Evolutionary conservation across 2,113 vertebrate genomes (phyloP).

Genomic region (Scomber scombrus): DNA sequence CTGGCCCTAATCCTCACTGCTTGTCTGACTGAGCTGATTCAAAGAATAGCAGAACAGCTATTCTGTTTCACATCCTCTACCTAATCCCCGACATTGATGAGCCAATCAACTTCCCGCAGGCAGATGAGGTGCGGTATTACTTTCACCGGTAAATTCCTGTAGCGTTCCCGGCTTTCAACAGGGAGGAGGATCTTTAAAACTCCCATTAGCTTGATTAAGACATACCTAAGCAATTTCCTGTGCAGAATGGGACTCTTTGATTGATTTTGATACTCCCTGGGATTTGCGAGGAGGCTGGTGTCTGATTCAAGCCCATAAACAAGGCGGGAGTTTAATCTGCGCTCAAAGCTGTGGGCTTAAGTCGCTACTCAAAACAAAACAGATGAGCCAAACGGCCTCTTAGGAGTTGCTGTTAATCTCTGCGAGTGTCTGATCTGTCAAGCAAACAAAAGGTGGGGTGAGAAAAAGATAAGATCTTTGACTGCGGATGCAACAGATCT

Average conservation of each 20-base stretch:
- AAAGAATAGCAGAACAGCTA: conserved; percentile 45
- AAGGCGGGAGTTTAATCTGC: conserved; percentile 66
- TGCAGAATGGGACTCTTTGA: conserved; percentile 42
- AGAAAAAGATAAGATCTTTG: conserved; percentile 46
- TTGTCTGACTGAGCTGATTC: conserved; percentile 40
- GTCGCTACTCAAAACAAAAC: conserved; percentile 60
- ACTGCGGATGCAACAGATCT: conserved; percentile 33
- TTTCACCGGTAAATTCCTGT: conserved; percentile 53
- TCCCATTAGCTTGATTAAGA: conserved; percentile 75
- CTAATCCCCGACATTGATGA: conserved; percentile 72
- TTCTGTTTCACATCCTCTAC: conserved; percentile 65
- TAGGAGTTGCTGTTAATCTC: conserved; percentile 63
- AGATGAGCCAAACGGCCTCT: conserved; percentile 57
- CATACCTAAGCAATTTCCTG: conserved; percentile 76
- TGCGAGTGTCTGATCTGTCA: conserved; percentile 49
- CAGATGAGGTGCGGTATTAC: conserved; percentile 32
- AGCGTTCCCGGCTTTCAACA: conserved; percentile 54
- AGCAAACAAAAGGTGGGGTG: conserved; percentile 51
- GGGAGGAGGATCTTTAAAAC: conserved; percentile 69
- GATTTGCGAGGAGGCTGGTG: conserved; percentile 39
- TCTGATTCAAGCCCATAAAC: conserved; percentile 57
- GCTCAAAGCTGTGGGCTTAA: conserved; percentile 61
- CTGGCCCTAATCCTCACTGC: conserved; percentile 47
- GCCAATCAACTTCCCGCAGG: conserved; percentile 75
- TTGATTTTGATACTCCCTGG: conserved; percentile 58